Base-by-base conservation (phyloP, 2,888 invertebrate genomes). In the Meloe dianella region DNA sequence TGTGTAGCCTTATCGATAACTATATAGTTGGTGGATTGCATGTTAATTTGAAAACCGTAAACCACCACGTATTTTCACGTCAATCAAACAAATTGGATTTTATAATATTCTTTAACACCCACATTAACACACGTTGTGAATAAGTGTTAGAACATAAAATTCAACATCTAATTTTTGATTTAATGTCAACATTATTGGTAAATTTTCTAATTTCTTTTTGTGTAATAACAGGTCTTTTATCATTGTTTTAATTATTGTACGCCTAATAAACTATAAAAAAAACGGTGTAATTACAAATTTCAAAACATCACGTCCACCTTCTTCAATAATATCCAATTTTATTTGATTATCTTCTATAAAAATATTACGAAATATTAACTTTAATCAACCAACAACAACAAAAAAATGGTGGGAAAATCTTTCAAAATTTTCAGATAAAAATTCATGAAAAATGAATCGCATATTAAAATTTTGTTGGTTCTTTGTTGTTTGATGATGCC, bases 41-140 rank as follows among this genome's bases (percentile, higher is more conserved):
- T 47, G 47, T 47, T 47, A 47, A 47, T 51, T 24, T 10, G 24
- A 24, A 24, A 51, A 51, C 14, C 12, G 14, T 51, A 22, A 51
- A 22, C 51, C 22, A 8, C 20, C 20, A 51, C 5, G 20, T 24
- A 51, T 24, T 24, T 22, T 12, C 51, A 24, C 24, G 5, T 51
- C 51, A 51, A 51, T 51, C 51, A 51, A 51, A 51, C 12, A 51
- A 51, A 51, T 51, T 24, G 22, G 51, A 51, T 24, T 51, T 51
- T 24, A 22, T 24, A 51, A 47, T 9, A 9, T 20, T 47, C 1
- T 47, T 20, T 9, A 47, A 51, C 51, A 51, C 51, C 51, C 51
- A 51, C 47, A 47, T 20, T 20, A n/a, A 47, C 20, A 41, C 38
- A n/a, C 12, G 10, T n/a, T n/a, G n/a, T 47, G 20, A 9, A 47